Base-by-base conservation (phyloP, 2,888 invertebrate species). In the Drosophila imparisetae region DNA sequence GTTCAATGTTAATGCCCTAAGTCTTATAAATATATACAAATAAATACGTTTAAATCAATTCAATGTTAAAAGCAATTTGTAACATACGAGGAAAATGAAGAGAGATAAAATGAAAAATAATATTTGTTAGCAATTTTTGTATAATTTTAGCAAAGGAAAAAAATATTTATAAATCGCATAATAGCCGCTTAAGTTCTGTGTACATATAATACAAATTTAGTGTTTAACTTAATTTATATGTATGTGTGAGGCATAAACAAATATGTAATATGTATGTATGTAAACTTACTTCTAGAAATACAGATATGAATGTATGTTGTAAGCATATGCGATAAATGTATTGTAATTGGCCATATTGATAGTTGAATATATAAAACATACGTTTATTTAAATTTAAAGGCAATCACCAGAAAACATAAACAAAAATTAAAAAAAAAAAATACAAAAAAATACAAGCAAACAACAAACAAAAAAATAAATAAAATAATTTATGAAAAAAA, bases 311-410 rank as follows among this genome's bases (percentile, higher is more conserved):
- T 66, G 61, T 75, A 78, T 79, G 62, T 76, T 73, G 60, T 78
- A 84, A 83, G 87, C 79, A 73, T 89, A 89, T 85, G 77, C 88
- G 83, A 86, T 83, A 89, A 89, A 80, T 88, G 86, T 86, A 88
- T 85, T 90, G 87, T 90, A 89, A 90, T 89, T 90, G 92, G 91
- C 91, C 91, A 91, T 91, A 92, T 90, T 91, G 83, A 91, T 91
- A 91, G 87, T 88, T 88, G 86, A 88, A 88, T 88, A 90, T 86
- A 89, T 78, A 85, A 69, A 63, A 78, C 59, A 75, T 77, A 85
- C 72, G 81, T 88, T 88, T 83, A 88, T 83, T 85, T 83, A 81
- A 86, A 87, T 81, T 89, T 84, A 89, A 90, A 86, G 90, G 90
- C 90, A 90, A 90, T 90, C 90, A 89, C 85, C 80, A 67, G 59